A percentile compares a stretch with the other conserved stretches of the same genome.
phyloP scores from a whole-genome alignment of 2,113 vertebrate genomes.

The Protobothrops flavoviridis region DNA sequence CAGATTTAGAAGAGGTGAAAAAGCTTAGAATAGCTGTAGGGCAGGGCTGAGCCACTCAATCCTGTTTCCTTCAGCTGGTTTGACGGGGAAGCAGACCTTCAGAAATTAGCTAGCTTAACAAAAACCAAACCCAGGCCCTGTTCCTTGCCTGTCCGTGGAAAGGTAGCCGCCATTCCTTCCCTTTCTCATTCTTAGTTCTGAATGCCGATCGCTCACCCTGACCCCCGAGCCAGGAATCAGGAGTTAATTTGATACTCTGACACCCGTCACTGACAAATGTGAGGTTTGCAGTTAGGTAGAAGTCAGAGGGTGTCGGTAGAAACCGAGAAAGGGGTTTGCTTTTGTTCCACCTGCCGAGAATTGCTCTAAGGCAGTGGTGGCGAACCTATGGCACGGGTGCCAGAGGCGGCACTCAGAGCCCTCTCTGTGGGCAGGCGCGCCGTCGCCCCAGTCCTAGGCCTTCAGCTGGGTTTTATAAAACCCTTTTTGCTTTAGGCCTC shows the following conservation, averaged over 20 bases:
- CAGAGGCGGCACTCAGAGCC: no score
- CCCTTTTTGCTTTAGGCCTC: no score
- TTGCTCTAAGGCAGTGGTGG: not conserved
- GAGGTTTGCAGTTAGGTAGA: not conserved
- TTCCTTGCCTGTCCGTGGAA: no score
- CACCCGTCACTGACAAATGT: not conserved
- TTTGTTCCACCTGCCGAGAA: not conserved
- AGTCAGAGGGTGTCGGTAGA: not conserved
- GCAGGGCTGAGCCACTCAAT: not conserved
- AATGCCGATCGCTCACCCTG: not conserved
- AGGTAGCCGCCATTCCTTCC: not conserved
- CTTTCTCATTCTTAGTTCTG: not conserved
- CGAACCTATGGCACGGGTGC: no score
- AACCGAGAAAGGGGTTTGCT: not conserved
- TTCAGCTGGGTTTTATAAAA: no score
- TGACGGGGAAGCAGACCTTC: not conserved
- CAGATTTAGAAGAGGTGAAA: not conserved
- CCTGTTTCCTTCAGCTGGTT: slow-evolving; percentile 10
- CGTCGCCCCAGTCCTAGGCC: no score
- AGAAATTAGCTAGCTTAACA: not conserved
- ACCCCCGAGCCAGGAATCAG: no score
- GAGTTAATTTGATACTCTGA: not conserved
- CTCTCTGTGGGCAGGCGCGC: no score
- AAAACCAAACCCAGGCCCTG: not conserved
- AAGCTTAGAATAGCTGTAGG: not conserved